Conservation (phyloP, 2,113 vertebrate genomes). For the cattle (Bos taurus) region DNA sequence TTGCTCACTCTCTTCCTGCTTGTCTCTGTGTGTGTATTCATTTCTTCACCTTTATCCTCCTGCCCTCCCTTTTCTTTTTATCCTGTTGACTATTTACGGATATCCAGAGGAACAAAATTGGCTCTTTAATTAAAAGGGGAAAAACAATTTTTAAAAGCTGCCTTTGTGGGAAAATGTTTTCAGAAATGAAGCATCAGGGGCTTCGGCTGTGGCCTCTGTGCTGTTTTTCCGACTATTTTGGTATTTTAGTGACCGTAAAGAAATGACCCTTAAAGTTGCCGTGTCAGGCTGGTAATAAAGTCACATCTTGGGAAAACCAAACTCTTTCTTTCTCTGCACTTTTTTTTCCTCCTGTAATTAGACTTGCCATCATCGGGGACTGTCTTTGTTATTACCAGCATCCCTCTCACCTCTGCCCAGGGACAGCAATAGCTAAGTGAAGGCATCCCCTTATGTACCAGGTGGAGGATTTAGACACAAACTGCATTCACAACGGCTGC, state of each 20-base stretch:
- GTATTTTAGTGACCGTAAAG: slow-evolving; percentile 77
- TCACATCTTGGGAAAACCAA: slow-evolving; percentile 71
- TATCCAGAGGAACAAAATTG: slow-evolving; percentile 47
- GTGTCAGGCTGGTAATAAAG: slow-evolving; percentile 78
- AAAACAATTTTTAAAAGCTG: slow-evolving; percentile 63
- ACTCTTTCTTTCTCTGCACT: slow-evolving; percentile 69
- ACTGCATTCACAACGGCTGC: slow-evolving; percentile 48
- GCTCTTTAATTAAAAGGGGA: slow-evolving; percentile 66
- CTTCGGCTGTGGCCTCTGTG: slow-evolving; percentile 48
- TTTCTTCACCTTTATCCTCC: neutral
- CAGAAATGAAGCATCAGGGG: slow-evolving; percentile 59
- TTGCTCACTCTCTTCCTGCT: neutral
- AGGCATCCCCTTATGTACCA: slow-evolving; percentile 43
- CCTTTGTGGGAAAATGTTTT: slow-evolving; percentile 69
- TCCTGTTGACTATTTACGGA: slow-evolving; percentile 40
- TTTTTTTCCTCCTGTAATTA: slow-evolving; percentile 75
- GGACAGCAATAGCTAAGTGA: slow-evolving; percentile 66
- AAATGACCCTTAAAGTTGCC: slow-evolving; percentile 81
- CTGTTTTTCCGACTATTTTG: slow-evolving; percentile 70
- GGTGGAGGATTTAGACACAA: slow-evolving; percentile 41
- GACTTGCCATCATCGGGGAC: slow-evolving; percentile 75
- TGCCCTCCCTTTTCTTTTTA: neutral
- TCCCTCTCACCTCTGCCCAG: slow-evolving; percentile 69
- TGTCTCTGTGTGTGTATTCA: neutral
- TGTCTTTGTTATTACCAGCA: slow-evolving; percentile 73